Evolutionary conservation across 1,140 invertebrate genomes (phyloP), one percentile per base, ranked within the genome.

Genomic region (Rhizoglyphus robini): DNA sequence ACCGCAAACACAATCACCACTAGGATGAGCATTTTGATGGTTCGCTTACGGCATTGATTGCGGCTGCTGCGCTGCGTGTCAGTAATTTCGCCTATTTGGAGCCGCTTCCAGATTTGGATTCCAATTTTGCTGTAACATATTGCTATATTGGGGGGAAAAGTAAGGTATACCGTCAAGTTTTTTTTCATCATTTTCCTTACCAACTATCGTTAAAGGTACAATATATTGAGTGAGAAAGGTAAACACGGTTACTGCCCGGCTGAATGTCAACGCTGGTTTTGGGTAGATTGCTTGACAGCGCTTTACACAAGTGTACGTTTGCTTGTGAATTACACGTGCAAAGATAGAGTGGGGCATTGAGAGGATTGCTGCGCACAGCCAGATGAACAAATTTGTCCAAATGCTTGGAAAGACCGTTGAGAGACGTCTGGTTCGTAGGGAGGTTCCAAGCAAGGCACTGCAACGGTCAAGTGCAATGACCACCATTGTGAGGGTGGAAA

Each of bases 281-380:
- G n/a, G n/a, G n/a, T n/a, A n/a, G n/a, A n/a, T 13, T 34, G 36
- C 63, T 13, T 63, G 29, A 62, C 63, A 65, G 4, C 63, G 46
- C 15, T 23, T 25, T 25, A 65, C 8, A 18, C 8, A 27, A 8
- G 18, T 30, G 63, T 34, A 65, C 13, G 51, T 65, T 38, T 34
- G 58, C 25, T 36, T 41, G n/a, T 49, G n/a, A 29, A 27, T 59
- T 29, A 46, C 57, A 65, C 72, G 70, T 67, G 73, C 63, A 74
- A 90, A 95, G 41, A 94, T 81, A 0, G 89, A 93, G 69, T 97
- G 94, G 0, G 95, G 95, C 1, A 93, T 79, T 0, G 92, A 95
- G 0, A 91, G 82, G 0, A 88, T 75, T 30, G 94, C 76, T 0
- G 91, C 87, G 34, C 94, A 83, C 4, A 88, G 75, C 94, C 95